Percentiles rank a stretch among this genome's conserved stretches.
Evolutionary conservation across 1,140 invertebrate species (phyloP).

Genomic region (Octopus sinensis): DNA sequence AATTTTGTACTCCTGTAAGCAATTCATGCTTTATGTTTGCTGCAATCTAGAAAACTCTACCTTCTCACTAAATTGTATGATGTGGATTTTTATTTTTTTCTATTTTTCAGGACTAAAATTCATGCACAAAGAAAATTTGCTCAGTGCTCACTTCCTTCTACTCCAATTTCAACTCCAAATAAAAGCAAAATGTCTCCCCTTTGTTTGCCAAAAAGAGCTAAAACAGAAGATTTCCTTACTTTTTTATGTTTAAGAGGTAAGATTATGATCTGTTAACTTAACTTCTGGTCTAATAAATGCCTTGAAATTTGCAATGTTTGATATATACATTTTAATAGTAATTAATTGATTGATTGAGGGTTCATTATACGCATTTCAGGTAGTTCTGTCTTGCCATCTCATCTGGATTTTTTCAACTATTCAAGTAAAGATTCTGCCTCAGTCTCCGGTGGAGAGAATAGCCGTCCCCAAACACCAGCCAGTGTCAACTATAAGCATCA

Average conservation of each 20-base stretch:
- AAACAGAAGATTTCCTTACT: constrained; percentile 86
- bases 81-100: constrained; percentile 21
- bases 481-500: constrained; percentile 1
- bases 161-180: constrained; percentile 61
- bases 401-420: constrained; percentile 72
- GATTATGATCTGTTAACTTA: background rate
- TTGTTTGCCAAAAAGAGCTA: constrained; percentile 60
- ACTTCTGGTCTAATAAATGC: background rate
- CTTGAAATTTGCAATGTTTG: background rate
- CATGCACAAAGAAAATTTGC: constrained; percentile 90
- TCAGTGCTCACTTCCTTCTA: constrained; percentile 68
- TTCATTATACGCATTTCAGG: constrained; percentile 55
- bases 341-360: background rate
- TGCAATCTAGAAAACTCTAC: no score
- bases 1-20: no score
- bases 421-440: constrained; percentile 30
- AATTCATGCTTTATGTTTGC: no score
- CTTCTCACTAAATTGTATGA: no score
- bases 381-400: constrained; percentile 71
- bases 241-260: constrained; percentile 82
- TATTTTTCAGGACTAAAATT: constrained; percentile 58
- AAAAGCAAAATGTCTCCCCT: constrained; percentile 56
- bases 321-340: background rate
- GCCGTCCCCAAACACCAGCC: constrained; percentile 22
- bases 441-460: constrained; percentile 17